Percentiles rank a stretch among this genome's conserved stretches.
Evolutionary conservation across 2,113 vertebrate species (phyloP).

Genomic region (Notothenia coriiceps): DNA sequence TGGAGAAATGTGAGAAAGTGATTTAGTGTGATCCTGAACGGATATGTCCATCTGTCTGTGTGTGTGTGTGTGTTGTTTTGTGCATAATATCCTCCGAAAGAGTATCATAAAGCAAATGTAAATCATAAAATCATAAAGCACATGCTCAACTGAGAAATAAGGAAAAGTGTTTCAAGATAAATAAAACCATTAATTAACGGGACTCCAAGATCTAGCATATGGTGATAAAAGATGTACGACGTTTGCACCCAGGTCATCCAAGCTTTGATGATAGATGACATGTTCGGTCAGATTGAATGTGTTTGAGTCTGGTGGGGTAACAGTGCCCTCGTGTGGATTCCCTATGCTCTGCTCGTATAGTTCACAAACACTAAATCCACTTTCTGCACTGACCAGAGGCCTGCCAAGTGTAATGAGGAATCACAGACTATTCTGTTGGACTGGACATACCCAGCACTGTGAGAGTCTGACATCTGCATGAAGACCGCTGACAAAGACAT

Average conservation of each 20-base stretch:
- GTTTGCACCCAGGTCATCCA: neutral
- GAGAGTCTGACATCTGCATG: neutral
- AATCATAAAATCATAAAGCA: constrained; percentile 21
- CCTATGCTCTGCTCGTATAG: neutral
- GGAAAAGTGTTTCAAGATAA: neutral
- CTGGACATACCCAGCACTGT: neutral
- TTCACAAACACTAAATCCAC: neutral
- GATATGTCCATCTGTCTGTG: constrained; percentile 59
- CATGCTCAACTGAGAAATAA: neutral
- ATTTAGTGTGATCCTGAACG: constrained; percentile 52
- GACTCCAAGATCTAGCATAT: neutral
- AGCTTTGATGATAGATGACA: neutral
- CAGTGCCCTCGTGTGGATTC: constrained; percentile 69
- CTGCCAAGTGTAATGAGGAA: neutral
- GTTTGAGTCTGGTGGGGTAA: constrained; percentile 34
- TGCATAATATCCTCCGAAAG: constrained; percentile 11
- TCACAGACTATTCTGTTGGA: neutral
- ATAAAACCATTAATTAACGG: neutral
- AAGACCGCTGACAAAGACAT: too few species aligned
- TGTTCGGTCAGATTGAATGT: neutral
- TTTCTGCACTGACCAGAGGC: neutral
- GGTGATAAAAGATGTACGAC: constrained; percentile 1
- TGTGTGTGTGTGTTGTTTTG: constrained; percentile 15
- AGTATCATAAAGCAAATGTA: neutral
- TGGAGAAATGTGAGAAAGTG: constrained; percentile 56